Percentiles rank a stretch among this genome's conserved stretches.
Conservation (phyloP, 2,113 vertebrate species). For the Dipodomys ordii region DNA sequence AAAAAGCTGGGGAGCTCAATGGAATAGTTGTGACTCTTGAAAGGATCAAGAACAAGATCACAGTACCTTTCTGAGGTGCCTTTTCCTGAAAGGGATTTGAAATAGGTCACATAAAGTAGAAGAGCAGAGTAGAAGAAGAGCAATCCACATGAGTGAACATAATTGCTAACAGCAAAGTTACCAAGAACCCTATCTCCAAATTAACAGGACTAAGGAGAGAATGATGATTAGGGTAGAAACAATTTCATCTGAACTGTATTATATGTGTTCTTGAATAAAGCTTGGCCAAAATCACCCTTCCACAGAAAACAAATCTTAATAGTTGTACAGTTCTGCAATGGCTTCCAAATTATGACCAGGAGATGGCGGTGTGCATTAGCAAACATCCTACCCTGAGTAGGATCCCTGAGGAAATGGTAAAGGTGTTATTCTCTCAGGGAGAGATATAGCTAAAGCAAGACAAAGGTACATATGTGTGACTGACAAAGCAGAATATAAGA, state of each 20-base stretch:
- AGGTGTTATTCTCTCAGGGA: neutral
- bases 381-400: neutral
- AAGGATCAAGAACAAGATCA: neutral
- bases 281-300: neutral
- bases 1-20: neutral
- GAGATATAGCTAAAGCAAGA: neutral
- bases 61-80: neutral
- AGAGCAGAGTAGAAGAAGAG: neutral
- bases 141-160: neutral
- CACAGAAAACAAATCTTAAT: neutral
- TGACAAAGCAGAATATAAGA: neutral
- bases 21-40: neutral
- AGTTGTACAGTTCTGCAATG: neutral
- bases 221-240: neutral
- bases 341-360: slow-evolving; percentile 9
- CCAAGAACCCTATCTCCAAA: neutral
- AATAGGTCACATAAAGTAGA: neutral
- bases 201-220: neutral
- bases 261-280: neutral
- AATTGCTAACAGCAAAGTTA: neutral
- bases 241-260: neutral
- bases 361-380: slow-evolving; percentile 74
- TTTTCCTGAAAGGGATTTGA: neutral
- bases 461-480: neutral
- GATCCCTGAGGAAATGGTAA: rapidly evolving